Conservation (phyloP, 2,888 invertebrate genomes). For the Perizoma flavofasciatum region DNA sequence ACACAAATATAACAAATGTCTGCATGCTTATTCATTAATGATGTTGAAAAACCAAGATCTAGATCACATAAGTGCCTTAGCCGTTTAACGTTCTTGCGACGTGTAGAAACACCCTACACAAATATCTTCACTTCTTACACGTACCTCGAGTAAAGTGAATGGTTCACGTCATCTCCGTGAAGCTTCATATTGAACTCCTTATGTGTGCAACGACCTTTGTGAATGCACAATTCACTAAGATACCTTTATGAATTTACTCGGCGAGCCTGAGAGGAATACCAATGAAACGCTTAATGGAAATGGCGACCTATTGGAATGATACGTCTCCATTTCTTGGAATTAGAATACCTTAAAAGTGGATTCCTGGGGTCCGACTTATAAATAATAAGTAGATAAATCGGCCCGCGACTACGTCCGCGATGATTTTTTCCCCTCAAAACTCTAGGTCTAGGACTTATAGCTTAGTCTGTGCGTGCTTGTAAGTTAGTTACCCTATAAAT, state of each 20-base stretch:
- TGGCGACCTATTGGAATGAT: conserved; percentile 8
- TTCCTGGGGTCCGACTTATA: neutral
- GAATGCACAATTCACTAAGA: conserved; percentile 30
- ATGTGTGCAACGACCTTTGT: conserved; percentile 30
- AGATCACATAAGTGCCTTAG: too few relatives aligned
- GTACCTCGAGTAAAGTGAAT: conserved; percentile 22
- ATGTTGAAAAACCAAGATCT: too few relatives aligned
- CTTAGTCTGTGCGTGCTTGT: too few relatives aligned
- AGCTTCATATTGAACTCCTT: conserved; percentile 29
- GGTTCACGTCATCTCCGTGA: conserved; percentile 18
- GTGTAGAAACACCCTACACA: too few relatives aligned
- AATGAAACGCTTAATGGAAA: conserved; percentile 15
- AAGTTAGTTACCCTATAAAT: too few relatives aligned
- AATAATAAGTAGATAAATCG: too few relatives aligned
- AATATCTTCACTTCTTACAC: neutral
- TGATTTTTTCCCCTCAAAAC: too few relatives aligned
- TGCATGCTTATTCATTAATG: too few relatives aligned
- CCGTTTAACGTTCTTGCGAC: too few relatives aligned
- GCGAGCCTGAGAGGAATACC: conserved; percentile 14
- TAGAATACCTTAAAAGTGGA: neutral
- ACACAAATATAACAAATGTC: too few relatives aligned
- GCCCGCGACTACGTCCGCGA: too few relatives aligned
- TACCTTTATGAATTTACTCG: conserved; percentile 33
- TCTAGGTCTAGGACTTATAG: too few relatives aligned
- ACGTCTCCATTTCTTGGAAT: conserved; percentile 10